Evolutionary conservation across 30 jellyfish, hydroid and myxozoan genomes (phyloP).

Genomic region (Sanderia malayensis): DNA sequence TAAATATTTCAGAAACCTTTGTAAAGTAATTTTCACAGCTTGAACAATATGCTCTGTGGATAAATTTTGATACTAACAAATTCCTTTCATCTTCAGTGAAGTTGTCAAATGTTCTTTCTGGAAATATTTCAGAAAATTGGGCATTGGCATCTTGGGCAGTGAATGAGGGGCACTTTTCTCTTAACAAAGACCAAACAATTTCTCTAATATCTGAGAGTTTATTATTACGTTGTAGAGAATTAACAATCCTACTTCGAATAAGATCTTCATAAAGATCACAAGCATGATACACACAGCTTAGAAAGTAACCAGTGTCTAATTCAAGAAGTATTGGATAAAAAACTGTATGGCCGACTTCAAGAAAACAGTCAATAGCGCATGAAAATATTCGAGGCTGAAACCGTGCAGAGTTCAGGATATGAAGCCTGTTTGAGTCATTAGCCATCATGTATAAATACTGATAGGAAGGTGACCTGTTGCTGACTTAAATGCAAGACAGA

Average conservation of each 20-base stretch:
- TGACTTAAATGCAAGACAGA: no score
- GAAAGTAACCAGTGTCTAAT: slow-evolving; percentile 10
- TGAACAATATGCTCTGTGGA: slow-evolving; percentile 19
- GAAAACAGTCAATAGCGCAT: background rate
- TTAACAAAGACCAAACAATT: slow-evolving; percentile 14
- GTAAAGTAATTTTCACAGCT: background rate
- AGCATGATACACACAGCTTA: background rate
- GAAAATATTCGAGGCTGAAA: background rate
- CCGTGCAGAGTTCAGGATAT: background rate
- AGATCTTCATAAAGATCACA: slow-evolving; percentile 9
- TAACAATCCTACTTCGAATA: background rate
- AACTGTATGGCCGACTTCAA: slow-evolving; percentile 1
- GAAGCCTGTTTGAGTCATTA: background rate
- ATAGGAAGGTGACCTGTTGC: no score
- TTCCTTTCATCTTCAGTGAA: background rate
- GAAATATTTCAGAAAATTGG: slow-evolving; percentile 14
- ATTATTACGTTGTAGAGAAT: no score
- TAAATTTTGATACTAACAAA: background rate
- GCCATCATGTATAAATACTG: no score
- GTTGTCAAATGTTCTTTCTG: slow-evolving; percentile 4
- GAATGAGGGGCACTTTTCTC: slow-evolving; percentile 19
- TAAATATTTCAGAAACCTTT: slow-evolving; percentile 11
- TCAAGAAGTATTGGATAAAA: slow-evolving; percentile 15
- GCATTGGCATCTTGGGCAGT: slow-evolving; percentile 23
- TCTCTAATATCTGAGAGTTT: slow-evolving; percentile 9